Base-by-base conservation (phyloP, 1,140 invertebrate species). In the Euwallacea similis region DNA sequence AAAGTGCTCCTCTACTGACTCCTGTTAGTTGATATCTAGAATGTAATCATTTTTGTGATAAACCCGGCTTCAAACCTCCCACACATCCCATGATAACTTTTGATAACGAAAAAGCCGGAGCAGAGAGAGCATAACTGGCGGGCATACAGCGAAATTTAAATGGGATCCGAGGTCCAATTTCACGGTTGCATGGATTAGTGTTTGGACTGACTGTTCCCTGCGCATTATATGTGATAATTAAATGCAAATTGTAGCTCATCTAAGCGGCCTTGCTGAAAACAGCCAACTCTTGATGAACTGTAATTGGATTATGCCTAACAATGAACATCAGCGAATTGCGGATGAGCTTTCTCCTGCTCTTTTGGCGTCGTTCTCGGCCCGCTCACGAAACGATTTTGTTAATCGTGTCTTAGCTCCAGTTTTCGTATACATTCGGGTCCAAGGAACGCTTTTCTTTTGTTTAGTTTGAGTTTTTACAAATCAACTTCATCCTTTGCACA, bases 211-310 rank as follows among this genome's bases (percentile, higher is more conserved):
- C 72, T 74, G 78, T 79, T 79, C 79, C 79, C 77, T 77, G 77
- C 78, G 79, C 78, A 81, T 81, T 81, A 80, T 81, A 81, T 81
- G 79, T 81, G 79, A 80, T 81, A 79, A 81, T 81, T 78, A 81
- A 79, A 81, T 81, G 79, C 77, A 81, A 81, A 81, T 81, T 81
- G 79, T 75, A 78, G 76, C 76, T 79, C 79, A 79, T 80, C 79
- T 79, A 78, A 77, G 78, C 79, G 76, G 76, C 77, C 72, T 74
- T 75, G 77, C 13, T 75, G 77, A 80, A 79, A 79, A 80, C 76
- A 79, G 78, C 76, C 76, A 74, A 77, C 79, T 78, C 79, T 80
- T 81, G 79, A 81, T 81, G 79, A 81, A 77, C 73, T 76, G 70
- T 80, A 81, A 81, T 81, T 76, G 74, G 78, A 81, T 81, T 79